Conservation (phyloP, 2,113 vertebrate genomes). For the Isurus oxyrinchus region DNA sequence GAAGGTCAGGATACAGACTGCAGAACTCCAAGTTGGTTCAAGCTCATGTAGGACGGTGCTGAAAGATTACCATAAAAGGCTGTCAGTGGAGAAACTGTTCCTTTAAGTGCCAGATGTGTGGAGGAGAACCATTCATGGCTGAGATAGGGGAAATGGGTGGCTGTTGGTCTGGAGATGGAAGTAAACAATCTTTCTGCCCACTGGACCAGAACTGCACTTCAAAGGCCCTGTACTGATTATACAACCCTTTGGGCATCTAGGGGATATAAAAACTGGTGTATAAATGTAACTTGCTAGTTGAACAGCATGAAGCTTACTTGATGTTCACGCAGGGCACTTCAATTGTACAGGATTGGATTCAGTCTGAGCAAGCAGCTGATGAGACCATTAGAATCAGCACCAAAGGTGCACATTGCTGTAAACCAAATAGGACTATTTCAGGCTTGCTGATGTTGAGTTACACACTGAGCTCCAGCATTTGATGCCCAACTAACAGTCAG, state of each 20-base stretch:
- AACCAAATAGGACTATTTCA: neutral
- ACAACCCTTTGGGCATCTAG: no score
- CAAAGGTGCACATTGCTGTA: neutral
- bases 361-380: no score
- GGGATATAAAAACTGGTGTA: neutral
- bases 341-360: neutral
- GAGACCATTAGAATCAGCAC: neutral
- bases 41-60: neutral
- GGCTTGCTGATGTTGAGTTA: neutral
- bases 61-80: neutral
- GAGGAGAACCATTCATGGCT: neutral
- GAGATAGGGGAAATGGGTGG: no score
- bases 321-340: neutral
- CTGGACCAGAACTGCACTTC: neutral
- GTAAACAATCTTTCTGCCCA: neutral
- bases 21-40: neutral
- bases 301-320: neutral
- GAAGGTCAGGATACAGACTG: neutral
- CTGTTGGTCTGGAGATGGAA: neutral
- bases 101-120: neutral
- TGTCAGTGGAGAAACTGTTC: conserved; percentile 1
- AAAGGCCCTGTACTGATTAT: neutral
- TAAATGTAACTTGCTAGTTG: neutral
- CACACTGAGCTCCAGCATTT: neutral
- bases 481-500: neutral